Conservation (phyloP, 2,888 invertebrate genomes). For the Drosophila acutilabella region DNA sequence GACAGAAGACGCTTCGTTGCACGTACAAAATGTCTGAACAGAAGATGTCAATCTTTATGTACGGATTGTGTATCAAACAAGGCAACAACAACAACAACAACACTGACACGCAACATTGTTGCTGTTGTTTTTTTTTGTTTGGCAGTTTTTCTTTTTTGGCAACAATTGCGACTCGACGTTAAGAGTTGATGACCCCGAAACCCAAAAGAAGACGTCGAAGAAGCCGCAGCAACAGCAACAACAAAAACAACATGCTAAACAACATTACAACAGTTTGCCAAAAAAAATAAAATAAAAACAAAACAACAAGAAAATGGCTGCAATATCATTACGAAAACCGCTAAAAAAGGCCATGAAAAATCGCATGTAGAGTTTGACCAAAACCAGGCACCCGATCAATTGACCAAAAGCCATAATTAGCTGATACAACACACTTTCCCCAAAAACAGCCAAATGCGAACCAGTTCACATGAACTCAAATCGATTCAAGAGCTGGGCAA, state of each 20-base stretch:
- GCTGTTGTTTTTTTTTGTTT: conserved; percentile 1
- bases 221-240: conserved; percentile 34
- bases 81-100: conserved; percentile 21
- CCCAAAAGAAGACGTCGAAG: conserved; percentile 56
- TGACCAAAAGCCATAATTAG: conserved; percentile 36
- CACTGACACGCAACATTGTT: conserved; percentile 38
- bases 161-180: conserved; percentile 39
- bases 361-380: conserved; percentile 28
- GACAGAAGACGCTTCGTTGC: conserved; percentile 23
- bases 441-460: neutral
- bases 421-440: conserved; percentile 16
- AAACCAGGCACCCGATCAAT: conserved; percentile 13
- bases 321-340: conserved; percentile 47
- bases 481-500: no score
- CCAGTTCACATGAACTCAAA: no score
- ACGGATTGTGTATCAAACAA: conserved; percentile 25
- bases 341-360: conserved; percentile 41
- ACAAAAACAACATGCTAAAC: conserved; percentile 26
- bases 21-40: conserved; percentile 26
- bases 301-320: conserved; percentile 29
- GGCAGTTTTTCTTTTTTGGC: conserved; percentile 14
- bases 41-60: conserved; percentile 24
- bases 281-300: conserved; percentile 12
- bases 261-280: conserved; percentile 34
- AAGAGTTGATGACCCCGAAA: conserved; percentile 73